These are phyloP conservation scores for Blastobasis lacticolella DNA, from an alignment of 2,888 invertebrate genomes.

Conservation along the genomic window DNA sequence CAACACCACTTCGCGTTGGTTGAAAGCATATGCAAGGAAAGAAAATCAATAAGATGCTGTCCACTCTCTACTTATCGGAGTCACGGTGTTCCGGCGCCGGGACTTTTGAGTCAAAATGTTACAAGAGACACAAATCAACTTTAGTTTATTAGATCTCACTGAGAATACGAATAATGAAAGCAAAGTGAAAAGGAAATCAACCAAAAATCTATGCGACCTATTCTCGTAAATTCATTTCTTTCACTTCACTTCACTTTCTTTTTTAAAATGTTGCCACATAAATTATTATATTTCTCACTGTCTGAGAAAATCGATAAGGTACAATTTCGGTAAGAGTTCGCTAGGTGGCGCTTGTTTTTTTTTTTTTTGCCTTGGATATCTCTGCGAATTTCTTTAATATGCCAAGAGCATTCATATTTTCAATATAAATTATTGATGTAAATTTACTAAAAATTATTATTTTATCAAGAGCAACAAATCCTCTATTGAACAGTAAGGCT, in stretches of 20 bases:
- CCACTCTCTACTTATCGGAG: slow-evolving; percentile 64
- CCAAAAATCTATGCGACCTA: slow-evolving; percentile 74
- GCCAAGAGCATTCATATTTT: no score
- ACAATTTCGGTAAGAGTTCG: slow-evolving; percentile 13
- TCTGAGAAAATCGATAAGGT: background rate
- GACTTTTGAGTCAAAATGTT: slow-evolving; percentile 62
- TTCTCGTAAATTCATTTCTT: slow-evolving; percentile 74
- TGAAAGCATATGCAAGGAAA: slow-evolving; percentile 73
- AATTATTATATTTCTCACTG: slow-evolving; percentile 9
- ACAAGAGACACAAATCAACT: slow-evolving; percentile 63
- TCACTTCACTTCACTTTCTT: slow-evolving; percentile 72
- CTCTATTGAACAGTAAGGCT: no score
- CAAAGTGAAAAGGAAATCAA: slow-evolving; percentile 74
- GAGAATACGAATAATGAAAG: slow-evolving; percentile 52
- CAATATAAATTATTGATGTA: no score
- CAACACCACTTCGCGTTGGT: slow-evolving; percentile 70
- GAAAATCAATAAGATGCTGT: slow-evolving; percentile 76
- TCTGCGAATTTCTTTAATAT: no score
- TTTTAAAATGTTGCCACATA: slow-evolving; percentile 61
- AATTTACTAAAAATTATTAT: no score
- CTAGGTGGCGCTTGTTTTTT: background rate
- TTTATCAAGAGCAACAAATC: no score
- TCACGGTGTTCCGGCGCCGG: slow-evolving; percentile 49
- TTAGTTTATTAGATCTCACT: slow-evolving; percentile 67
- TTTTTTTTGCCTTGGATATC: no score